Evolutionary conservation across 1,140 invertebrate genomes (phyloP).

Genomic region (Nephila pilipes): DNA sequence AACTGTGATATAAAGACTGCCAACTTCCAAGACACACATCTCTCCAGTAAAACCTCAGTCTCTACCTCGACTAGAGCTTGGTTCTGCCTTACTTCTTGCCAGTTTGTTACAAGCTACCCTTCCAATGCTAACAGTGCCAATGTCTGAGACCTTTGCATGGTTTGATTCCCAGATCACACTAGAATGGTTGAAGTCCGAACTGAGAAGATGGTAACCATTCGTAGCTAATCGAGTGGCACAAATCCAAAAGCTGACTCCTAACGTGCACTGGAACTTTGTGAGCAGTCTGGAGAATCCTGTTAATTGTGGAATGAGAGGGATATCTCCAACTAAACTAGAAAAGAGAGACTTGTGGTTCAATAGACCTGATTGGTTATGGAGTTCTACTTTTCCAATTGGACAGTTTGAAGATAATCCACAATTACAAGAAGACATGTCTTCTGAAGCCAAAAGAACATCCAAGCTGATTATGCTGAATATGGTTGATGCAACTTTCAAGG

Average conservation of each 20-base stretch:
- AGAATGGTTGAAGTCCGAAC: conserved; percentile 80
- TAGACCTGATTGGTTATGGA: too few species aligned
- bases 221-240: conserved; percentile 42
- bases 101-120: conserved; percentile 25
- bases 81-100: conserved; percentile 54
- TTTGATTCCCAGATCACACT: conserved; percentile 80
- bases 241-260: conserved; percentile 64
- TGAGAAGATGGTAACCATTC: conserved; percentile 78
- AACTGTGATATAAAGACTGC: conserved; percentile 48
- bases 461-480: not conserved
- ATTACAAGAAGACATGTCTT: too few species aligned
- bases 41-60: too few species aligned
- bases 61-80: conserved; percentile 71
- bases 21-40: too few species aligned
- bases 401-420: too few species aligned
- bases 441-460: conserved; percentile 18
- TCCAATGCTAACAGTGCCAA: conserved; percentile 75
- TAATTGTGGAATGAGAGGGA: too few species aligned
- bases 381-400: too few species aligned
- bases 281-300: too few species aligned
- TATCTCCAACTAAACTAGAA: conserved; percentile 24
- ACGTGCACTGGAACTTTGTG: too few species aligned
- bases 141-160: conserved; percentile 58
- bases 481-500: not conserved
- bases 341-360: conserved; percentile 41